Evolutionary conservation across 2,797 vertebrate species (phyloP), one percentile per base, ranked within the genome.

Genomic region (Chaenodraco wilsoni): DNA sequence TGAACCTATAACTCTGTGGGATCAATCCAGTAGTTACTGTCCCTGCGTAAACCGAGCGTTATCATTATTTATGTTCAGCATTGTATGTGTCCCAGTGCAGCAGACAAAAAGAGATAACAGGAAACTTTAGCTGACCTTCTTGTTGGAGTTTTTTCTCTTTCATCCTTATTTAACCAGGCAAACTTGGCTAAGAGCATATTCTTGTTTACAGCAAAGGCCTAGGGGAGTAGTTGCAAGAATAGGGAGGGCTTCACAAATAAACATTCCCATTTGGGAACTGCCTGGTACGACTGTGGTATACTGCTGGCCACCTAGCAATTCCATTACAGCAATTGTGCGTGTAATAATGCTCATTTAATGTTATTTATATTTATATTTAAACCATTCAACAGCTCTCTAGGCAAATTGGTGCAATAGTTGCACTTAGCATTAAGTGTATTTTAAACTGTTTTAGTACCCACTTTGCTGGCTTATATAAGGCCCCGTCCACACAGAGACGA

Each of bases 151-250:
- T 72, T 43, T 72, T 73, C 41, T 66, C 65, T 82, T 82, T 78
- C 62, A 79, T 86, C 79, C 71, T 88, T 83, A 82, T 79, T 80
- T 80, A 83, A 74, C 68, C 74, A 17, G 49, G 43, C 60, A 65
- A 37, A 51, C 81, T 77, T 65, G 51, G 76, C 86, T 86, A 88
- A 88, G 72, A 91, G 87, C 88, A 82, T 79, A 86, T 88, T 81
- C 80, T 83, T 90, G 90, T 92, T 90, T 91, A 88, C 85, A 83
- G 74, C 83, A 41, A 44, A 21, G 62, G 69, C 80, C 76, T 69
- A 15, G 21, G 78, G 85, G 84, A 81, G 65, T 57, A 55, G 66
- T 70, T 81, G 69, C 58, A 61, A 43, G 68, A 85, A 76, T 45
- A 71, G 60, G 55, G 52, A 78, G 73, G 60, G 61, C 52, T 69